These are phyloP conservation scores for Tethea ocularis DNA, from an alignment of 2,888 invertebrate genomes.

Conservation along the genomic window DNA sequence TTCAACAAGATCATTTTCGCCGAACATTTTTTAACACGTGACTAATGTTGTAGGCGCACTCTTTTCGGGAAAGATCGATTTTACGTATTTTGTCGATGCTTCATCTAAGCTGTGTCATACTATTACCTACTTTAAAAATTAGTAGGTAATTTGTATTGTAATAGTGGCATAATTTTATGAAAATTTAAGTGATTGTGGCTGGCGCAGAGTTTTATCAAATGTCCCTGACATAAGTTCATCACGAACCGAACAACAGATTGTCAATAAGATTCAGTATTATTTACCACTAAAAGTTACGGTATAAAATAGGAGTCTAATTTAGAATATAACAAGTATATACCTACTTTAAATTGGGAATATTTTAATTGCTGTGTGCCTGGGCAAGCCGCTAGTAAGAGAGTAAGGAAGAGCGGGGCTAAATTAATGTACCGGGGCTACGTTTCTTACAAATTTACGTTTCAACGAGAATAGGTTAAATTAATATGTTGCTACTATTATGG, in stretches of 20 bases:
- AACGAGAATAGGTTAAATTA: no score
- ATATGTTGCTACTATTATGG: no score
- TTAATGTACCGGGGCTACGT: no score
- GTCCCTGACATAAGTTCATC: constrained; percentile 78
- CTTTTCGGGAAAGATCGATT: no score
- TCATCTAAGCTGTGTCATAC: no score
- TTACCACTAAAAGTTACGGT: constrained; percentile 38
- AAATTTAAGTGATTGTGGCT: constrained; percentile 57
- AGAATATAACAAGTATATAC: constrained; percentile 17
- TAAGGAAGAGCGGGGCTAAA: no score
- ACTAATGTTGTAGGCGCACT: no score
- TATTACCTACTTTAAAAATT: constrained; percentile 1
- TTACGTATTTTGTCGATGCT: no score
- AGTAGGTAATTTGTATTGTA: constrained; percentile 7
- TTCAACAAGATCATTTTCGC: no score
- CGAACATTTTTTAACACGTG: no score
- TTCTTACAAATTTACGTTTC: no score
- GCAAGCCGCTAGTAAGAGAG: no score
- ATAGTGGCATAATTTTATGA: constrained; percentile 36
- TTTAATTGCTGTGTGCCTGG: neutral
- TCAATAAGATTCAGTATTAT: constrained; percentile 68
- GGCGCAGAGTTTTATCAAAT: constrained; percentile 60
- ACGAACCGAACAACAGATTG: constrained; percentile 66
- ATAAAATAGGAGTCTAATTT: constrained; percentile 38
- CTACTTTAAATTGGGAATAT: neutral